Base-by-base conservation (phyloP, 64 coral and sea anemone species). In the Acropora tenuis region DNA sequence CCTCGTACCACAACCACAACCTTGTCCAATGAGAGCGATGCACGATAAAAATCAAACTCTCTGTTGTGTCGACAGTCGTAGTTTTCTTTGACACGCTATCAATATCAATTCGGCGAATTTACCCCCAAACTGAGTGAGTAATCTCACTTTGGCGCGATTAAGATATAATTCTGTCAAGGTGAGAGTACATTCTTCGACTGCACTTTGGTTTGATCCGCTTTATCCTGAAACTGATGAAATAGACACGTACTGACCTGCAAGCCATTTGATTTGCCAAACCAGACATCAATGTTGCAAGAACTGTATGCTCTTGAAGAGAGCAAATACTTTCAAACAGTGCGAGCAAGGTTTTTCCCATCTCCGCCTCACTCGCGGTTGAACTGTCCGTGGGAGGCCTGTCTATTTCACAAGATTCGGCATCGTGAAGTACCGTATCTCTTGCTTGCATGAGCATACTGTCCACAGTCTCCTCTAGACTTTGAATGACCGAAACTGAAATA, bases 201-300 rank as follows among this genome's bases (percentile, higher is more conserved):
- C 30, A 30, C 30, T 30, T 30, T 30, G 30, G 30, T 30, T 30
- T 30, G 30, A 30, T 30, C 30, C 30, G 30, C 30, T 30, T 30
- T 30, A 30, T 30, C 30, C 30, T 30, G 30, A 30, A 30, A 30
- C 30, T 30, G 30, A 0, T 2, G 46, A 78, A 1, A 0, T 17
- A 48, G 48, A 20, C 30, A 30, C 30, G 30, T 30, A 41, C 82
- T 85, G 48, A 85, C 82, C 82, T 15, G 18, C 43, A n/a, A 20
- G 82, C 18, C 82, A 73, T 85, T 49, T 85, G 82, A 85, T 85
- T 85, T 71, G 61, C 65, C 44, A 85, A 42, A 12, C 61, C 82
- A 8, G 66, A 49, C 63, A 72, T 85, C 63, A 85, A 48, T 47
- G 63, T 71, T 49, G 61, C 82, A 20, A 85, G 17, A 44, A 91